Base-by-base conservation (phyloP, 2,113 vertebrate genomes). In the Varanus salvator region DNA sequence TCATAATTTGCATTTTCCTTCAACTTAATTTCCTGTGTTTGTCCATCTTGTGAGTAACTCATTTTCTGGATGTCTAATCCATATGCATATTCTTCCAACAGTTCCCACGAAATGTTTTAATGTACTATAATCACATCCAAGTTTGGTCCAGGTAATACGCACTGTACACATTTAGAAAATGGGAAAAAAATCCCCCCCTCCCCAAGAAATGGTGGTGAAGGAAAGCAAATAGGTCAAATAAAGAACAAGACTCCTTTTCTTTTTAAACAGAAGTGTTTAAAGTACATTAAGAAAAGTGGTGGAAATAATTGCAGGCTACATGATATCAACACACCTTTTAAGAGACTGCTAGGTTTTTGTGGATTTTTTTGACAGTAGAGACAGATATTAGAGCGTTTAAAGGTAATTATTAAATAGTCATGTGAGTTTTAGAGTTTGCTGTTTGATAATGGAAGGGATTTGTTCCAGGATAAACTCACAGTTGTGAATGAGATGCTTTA, bases 251-350 rank as follows among this genome's bases (percentile, higher is more conserved):
- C 54, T 31, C 2, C 7, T 64, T 92, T 57, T 57, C 7, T 27
- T 50, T 48, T 60, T 57, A 86, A 64, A 4, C 23, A 85, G 75
- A 90, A 85, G 76, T 25, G 0, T 86, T 91, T 92, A 64, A 90
- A 93, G 48, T 76, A 52, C 38, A 50, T 87, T 87, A 87, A 87
- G 76, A 71, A 88, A 89, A 84, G 71, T 75, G 72, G 71, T 84
- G 57, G 0, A 64, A 6, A 8, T 74, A 89, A 86, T 29, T 91
- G 50, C 77, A 68, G 6, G 78, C 84, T 77, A 71, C 1, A 54
- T 81, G 86, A 66, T 78, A 89, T n/a, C 19, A 84, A 34, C 6
- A 91, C 44, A 14, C 8, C 2, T 84, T 11, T 64, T 72, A 92
- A 60, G 84, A 76, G 78, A 77, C 0, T 34, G 9, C 38, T 86